phyloP scores from a whole-genome alignment of 2,888 invertebrate species.

The Anarsia innoxiella region DNA sequence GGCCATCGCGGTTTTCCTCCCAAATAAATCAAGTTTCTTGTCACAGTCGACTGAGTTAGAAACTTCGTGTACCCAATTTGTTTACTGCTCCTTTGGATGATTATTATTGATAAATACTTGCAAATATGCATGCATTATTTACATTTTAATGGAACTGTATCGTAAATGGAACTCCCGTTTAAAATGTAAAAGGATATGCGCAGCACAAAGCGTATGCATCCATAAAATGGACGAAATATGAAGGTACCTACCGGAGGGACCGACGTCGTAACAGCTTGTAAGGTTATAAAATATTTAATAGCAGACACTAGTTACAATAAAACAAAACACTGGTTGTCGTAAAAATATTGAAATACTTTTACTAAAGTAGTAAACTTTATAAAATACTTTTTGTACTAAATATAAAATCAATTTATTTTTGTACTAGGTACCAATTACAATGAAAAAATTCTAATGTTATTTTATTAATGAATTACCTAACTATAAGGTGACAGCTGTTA shows the following conservation, averaged over 20 bases:
- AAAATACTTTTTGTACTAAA: no score
- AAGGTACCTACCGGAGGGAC: constrained; percentile 23
- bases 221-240: constrained; percentile 36
- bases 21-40: constrained; percentile 34
- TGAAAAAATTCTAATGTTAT: no score
- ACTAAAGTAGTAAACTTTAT: no score
- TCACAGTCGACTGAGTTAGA: constrained; percentile 19
- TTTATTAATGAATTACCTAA: no score
- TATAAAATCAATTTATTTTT: no score
- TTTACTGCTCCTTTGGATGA: constrained; percentile 1
- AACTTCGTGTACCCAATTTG: constrained; percentile 4
- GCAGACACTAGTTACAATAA: constrained; percentile 45
- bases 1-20: constrained; percentile 22
- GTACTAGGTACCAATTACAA: no score
- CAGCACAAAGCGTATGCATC: constrained; percentile 24
- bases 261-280: constrained; percentile 45
- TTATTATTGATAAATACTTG: background rate
- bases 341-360: background rate
- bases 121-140: background rate
- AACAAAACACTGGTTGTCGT: constrained; percentile 23
- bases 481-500: no score
- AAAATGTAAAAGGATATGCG: constrained; percentile 15
- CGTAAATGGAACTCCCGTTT: constrained; percentile 3
- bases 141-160: background rate
- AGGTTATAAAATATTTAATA: constrained; percentile 58